Percentiles rank a stretch among this genome's conserved stretches.
These are phyloP conservation scores for Aphidius ervi DNA, from an alignment of 1,140 invertebrate species.

Conservation along the genomic window DNA sequence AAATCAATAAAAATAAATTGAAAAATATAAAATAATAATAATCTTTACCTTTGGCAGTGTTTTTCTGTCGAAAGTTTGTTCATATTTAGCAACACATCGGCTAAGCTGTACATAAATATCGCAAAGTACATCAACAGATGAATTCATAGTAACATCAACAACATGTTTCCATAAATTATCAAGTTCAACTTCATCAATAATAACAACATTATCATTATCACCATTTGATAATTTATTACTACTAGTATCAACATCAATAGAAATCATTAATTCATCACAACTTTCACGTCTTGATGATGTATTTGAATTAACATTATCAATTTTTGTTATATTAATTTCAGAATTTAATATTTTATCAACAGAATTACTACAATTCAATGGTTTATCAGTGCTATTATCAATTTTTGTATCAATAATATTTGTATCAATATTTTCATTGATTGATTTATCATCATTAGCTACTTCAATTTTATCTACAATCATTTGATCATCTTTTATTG, in stretches of 20 bases:
- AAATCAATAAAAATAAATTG: constrained; percentile 2
- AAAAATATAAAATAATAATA: not conserved
- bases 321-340: constrained; percentile 26
- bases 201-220: constrained; percentile 50
- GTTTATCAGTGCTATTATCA: too few relatives aligned
- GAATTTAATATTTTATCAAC: not conserved
- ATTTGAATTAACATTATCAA: constrained; percentile 31
- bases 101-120: constrained; percentile 62
- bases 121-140: constrained; percentile 58
- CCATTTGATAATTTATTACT: constrained; percentile 24
- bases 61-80: constrained; percentile 53
- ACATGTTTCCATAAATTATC: constrained; percentile 57
- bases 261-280: constrained; percentile 43
- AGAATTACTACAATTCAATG: constrained; percentile 9
- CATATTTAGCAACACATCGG: constrained; percentile 54
- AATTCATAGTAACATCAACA: constrained; percentile 53
- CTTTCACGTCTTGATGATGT: constrained; percentile 35
- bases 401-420: too few relatives aligned
- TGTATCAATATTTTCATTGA: constrained; percentile 5
- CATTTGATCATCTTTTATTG: not conserved
- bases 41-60: constrained; percentile 57
- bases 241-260: constrained; percentile 43
- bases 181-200: constrained; percentile 59
- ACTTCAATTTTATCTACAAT: not conserved
- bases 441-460: constrained; percentile 27